phyloP scores from a whole-genome alignment of 2,888 invertebrate genomes.

The Cataglyphis rosenhaueri region DNA sequence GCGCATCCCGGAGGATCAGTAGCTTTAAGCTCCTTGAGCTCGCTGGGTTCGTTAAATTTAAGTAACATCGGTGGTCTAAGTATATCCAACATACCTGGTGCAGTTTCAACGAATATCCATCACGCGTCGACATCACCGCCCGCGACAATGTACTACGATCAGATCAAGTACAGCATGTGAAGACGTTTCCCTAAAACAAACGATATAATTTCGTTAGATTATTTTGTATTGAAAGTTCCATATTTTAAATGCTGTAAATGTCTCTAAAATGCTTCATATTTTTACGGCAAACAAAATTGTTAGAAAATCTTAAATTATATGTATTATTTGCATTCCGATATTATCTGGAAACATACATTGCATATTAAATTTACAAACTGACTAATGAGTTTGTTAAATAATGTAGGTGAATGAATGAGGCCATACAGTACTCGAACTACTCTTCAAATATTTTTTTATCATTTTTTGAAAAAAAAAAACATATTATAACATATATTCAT shows the following conservation, averaged over 20 bases:
- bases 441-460: background rate
- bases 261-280: background rate
- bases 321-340: background rate
- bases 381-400: background rate
- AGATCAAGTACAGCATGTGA: constrained; percentile 82
- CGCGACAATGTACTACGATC: constrained; percentile 82
- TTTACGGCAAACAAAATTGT: background rate
- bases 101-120: constrained; percentile 78
- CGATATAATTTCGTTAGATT: background rate
- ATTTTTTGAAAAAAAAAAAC: background rate
- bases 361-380: background rate
- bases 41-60: constrained; percentile 79
- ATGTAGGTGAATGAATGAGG: background rate
- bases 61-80: constrained; percentile 80
- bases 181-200: background rate
- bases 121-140: constrained; percentile 77
- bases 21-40: constrained; percentile 78
- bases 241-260: constrained; percentile 1
- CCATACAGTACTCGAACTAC: background rate
- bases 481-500: background rate
- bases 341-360: background rate
- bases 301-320: background rate
- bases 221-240: constrained; percentile 9
- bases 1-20: constrained; percentile 76
- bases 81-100: constrained; percentile 78